phyloP scores from a whole-genome alignment of 30 jellyfish, hydroid and myxozoan species.

The Hydractinia symbiolongicarpus region DNA sequence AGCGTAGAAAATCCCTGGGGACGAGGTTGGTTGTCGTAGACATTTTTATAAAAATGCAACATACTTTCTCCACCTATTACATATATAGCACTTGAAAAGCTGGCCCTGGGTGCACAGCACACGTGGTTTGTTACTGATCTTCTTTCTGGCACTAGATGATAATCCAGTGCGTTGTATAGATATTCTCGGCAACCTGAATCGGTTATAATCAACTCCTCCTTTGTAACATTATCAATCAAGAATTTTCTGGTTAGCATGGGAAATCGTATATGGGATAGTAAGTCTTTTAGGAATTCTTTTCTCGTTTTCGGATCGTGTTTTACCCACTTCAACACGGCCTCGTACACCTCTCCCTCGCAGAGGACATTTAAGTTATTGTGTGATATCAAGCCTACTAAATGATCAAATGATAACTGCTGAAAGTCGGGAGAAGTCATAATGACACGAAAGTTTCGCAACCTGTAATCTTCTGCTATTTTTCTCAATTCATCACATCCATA shows the following conservation, averaged over 20 bases:
- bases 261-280: neutral
- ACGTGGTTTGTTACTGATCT: neutral
- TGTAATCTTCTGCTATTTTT: neutral
- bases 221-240: slow-evolving; percentile 1
- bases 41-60: neutral
- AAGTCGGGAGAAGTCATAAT: neutral
- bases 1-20: too few species aligned
- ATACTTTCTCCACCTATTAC: slow-evolving; percentile 11
- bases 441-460: neutral
- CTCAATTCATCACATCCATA: neutral
- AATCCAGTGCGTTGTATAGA: slow-evolving; percentile 1
- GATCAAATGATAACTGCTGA: neutral
- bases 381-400: neutral
- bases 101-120: neutral
- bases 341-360: slow-evolving; percentile 2
- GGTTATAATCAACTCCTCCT: neutral
- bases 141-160: slow-evolving; percentile 8
- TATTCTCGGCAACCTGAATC: neutral
- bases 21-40: too few species aligned
- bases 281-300: neutral
- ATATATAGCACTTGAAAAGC: neutral
- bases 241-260: slow-evolving; percentile 5
- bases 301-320: neutral
- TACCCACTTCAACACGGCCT: slow-evolving; percentile 11
- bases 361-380: neutral